A percentile compares a stretch with the other conserved stretches of the same genome.
Conservation (phyloP, 2,113 vertebrate species). For the Dicerorhinus sumatrensis region DNA sequence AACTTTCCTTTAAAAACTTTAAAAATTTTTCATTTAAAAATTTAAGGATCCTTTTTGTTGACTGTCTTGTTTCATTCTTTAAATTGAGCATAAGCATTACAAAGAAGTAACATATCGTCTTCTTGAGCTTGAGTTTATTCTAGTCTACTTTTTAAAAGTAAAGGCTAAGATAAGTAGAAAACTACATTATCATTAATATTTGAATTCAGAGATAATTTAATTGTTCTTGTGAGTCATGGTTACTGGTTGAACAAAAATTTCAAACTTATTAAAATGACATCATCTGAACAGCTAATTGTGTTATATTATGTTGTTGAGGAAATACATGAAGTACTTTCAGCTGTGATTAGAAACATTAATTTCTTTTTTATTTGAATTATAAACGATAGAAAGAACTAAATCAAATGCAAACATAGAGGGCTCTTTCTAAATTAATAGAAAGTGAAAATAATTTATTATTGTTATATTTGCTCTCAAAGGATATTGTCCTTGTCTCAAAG, state of each 20-base stretch:
- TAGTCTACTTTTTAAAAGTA: not conserved
- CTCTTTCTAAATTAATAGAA: conserved; percentile 65
- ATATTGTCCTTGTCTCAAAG: not conserved
- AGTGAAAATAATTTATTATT: conserved; percentile 48
- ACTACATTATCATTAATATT: conserved; percentile 41
- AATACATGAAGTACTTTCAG: conserved; percentile 45
- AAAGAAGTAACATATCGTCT: not conserved
- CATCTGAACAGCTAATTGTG: conserved; percentile 49
- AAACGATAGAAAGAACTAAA: conserved; percentile 54
- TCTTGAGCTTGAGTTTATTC: conserved; percentile 8
- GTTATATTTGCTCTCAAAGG: conserved; percentile 22
- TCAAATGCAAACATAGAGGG: conserved; percentile 19
- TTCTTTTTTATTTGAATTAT: conserved; percentile 42
- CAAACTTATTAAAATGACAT: conserved; percentile 64
- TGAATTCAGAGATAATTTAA: conserved; percentile 26
- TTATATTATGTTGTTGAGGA: conserved; percentile 57
- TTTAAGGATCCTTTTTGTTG: not conserved
- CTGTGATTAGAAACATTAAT: conserved; percentile 65
- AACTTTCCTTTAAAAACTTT: not conserved
- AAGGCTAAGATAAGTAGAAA: conserved; percentile 6
- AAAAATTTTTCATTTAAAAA: not conserved
- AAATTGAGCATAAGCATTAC: not conserved
- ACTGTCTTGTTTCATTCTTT: not conserved
- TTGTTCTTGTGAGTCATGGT: conserved; percentile 42
- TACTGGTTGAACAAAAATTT: conserved; percentile 53